phyloP scores from a whole-genome alignment of 2,888 invertebrate species.

The Drosophila barbarae region DNA sequence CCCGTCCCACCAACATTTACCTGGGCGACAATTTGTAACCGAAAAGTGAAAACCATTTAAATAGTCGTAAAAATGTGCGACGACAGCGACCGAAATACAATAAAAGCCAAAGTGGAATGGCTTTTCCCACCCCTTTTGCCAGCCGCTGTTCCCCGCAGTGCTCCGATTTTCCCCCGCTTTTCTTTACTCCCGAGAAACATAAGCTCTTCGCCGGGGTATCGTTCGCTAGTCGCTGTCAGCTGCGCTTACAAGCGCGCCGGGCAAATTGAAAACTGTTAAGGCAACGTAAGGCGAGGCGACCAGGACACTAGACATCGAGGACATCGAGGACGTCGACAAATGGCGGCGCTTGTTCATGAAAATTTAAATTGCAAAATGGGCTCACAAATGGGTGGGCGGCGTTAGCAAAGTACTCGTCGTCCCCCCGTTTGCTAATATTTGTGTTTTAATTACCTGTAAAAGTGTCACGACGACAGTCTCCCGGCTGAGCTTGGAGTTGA shows the following conservation, averaged over 20 bases:
- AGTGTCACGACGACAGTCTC: conserved; percentile 29
- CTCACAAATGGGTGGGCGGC: conserved; percentile 18
- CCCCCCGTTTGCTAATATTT: conserved; percentile 38
- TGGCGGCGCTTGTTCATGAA: conserved; percentile 73
- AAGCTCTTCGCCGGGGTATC: conserved; percentile 26
- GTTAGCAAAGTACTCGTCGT: background rate
- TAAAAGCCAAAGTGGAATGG: conserved; percentile 56
- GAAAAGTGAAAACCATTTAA: conserved; percentile 69
- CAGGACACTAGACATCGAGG: conserved; percentile 32
- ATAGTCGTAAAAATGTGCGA: conserved; percentile 70
- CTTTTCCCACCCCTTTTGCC: background rate
- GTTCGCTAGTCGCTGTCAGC: conserved; percentile 65
- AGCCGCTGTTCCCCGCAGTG: background rate
- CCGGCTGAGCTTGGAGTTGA: conserved; percentile 17
- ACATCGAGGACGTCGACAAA: conserved; percentile 55
- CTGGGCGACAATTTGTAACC: conserved; percentile 59
- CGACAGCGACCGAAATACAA: conserved; percentile 63
- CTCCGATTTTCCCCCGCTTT: background rate
- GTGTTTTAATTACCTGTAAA: conserved; percentile 48
- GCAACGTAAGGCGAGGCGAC: conserved; percentile 40
- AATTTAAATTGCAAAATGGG: conserved; percentile 74
- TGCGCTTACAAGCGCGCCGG: conserved; percentile 70
- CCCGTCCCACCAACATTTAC: conserved; percentile 20
- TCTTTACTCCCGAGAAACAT: conserved; percentile 23
- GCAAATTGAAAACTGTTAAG: conserved; percentile 74